Base-by-base conservation (phyloP, 2,797 vertebrate genomes). In the Taenioides sp. region DNA sequence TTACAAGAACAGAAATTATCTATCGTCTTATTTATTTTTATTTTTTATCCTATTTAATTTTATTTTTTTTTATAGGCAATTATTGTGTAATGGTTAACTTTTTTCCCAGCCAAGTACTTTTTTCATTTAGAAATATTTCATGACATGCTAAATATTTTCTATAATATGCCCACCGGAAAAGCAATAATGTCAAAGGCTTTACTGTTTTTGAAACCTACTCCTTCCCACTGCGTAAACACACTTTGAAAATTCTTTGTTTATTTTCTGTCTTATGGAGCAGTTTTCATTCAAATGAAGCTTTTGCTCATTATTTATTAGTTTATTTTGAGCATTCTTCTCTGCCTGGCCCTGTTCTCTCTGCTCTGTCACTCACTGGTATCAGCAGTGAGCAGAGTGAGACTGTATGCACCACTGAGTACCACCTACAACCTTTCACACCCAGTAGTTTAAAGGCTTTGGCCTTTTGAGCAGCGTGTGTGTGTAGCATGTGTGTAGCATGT, bases 361-460 rank as follows among this genome's bases (percentile, higher is more conserved):
- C n/a, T 47, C 70, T 67, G 73, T 74, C 76, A 70, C 79, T 81
- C 72, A 69, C 77, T 74, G 74, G 68, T 80, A 69, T 75, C 23
- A 5, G 75, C 76, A 78, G 74, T 0, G 1, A 75, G 80, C 28
- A 55, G 9, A 54, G 43, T n/a, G 62, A 70, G 52, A 50, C 70
- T 67, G 70, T 47, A 7, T 74, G 73, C 70, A 69, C 0, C 43
- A 79, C 43, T 17, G 43, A 17, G 12, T 47, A 47, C 12, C 43
- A 47, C 43, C 43, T 47, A 47, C 43, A 47, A 47, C 58, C 68
- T 80, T 77, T 84, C 43, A 67, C 82, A 72, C 25, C 76, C 69
- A 84, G 80, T 83, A 79, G 72, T 81, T 83, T 74, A 80, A 79
- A 85, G 75, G 72, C 54, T 63, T 73, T 79, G 80, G 74, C 60